Evolutionary conservation across 2,113 vertebrate genomes (phyloP).

Genomic region (Elachura formosa): DNA sequence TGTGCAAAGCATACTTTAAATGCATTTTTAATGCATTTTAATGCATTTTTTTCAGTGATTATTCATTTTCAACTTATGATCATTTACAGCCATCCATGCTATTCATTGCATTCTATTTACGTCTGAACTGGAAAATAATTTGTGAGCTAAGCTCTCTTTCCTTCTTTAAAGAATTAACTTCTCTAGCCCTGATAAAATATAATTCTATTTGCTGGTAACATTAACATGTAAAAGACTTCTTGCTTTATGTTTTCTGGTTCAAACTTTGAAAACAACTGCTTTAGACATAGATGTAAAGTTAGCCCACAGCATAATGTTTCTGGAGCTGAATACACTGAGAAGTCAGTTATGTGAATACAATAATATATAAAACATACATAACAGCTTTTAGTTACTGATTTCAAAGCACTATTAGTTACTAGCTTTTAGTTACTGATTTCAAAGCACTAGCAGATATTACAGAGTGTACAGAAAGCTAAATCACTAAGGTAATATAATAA

Average conservation of each 20-base stretch:
- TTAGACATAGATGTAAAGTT: neutral
- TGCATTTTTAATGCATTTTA: neutral
- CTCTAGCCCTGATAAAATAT: neutral
- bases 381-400: neutral
- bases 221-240: neutral
- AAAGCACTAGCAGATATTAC: neutral
- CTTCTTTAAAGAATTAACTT: neutral
- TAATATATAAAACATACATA: neutral
- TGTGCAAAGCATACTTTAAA: neutral
- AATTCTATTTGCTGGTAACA: neutral
- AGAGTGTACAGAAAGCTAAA: neutral
- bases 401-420: neutral
- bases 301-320: neutral
- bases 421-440: too few species aligned
- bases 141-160: neutral
- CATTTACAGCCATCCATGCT: neutral
- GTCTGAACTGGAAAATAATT: neutral
- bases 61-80: neutral
- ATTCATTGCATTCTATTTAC: neutral
- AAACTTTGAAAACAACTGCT: neutral
- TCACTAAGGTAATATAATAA: neutral
- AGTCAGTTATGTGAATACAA: neutral
- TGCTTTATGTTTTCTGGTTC: neutral
- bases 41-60: neutral
- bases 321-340: neutral